Evolutionary conservation across 1,140 invertebrate species (phyloP), one percentile per base, ranked within the genome.

Genomic region (Euwallacea similis): DNA sequence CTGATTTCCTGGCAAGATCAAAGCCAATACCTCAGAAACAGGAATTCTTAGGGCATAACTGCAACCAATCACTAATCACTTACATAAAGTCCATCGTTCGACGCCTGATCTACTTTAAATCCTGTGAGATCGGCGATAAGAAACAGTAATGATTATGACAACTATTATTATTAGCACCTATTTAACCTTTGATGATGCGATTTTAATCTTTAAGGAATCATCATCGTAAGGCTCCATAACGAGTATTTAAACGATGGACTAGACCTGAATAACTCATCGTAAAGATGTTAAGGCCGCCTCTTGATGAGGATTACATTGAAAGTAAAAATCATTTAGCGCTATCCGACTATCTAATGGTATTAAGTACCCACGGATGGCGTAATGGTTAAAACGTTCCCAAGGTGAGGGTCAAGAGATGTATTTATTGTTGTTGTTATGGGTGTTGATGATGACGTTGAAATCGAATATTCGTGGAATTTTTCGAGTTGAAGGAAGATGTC

Each of bases 201-300:
- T 42, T 59, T 59, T 59, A 59, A 59, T 59, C 56, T 59, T 41
- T 21, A 8, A 7, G 21, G 7, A 16, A 55, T 55, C 53, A n/a
- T 55, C 9, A 55, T 33, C 21, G 21, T 33, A 33, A 33, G 21
- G 21, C 21, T 2, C 21, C 21, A 33, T 33, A 33, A 33, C 21
- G 21, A 33, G 56, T 42, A 42, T 59, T 59, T 59, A 59, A 41
- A 59, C 42, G 33, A 59, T n/a, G 56, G 56, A 59, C 56, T 59
- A 59, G 56, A 59, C 56, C 56, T 59, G 15, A 41, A 59, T 59
- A 59, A 42, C 16, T 10, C 33, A 41, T 41, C 10, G 56, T 16
- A 59, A 59, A 50, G 15, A 59, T 59, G 56, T 41, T 59, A 59
- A 59, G 56, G 56, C 33, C 56, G 42, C 56, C 6, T 7, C 33